Conservation (phyloP, 2,888 invertebrate species). For the Idaea dimidiata region DNA sequence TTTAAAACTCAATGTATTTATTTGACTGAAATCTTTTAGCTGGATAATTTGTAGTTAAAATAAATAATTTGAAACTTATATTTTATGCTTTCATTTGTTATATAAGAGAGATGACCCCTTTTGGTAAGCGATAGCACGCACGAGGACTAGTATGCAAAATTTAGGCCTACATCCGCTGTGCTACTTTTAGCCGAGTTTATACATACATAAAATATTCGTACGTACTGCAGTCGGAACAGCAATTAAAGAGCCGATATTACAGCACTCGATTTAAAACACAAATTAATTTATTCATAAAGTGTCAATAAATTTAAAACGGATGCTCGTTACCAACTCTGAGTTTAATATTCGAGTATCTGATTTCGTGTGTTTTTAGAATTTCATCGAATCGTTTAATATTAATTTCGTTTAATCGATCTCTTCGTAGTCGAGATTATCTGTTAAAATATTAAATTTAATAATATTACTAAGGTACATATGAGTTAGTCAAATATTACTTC, state of each 20-base stretch:
- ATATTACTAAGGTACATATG: not conserved
- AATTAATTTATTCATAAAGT: not conserved
- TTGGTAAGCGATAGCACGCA: not conserved
- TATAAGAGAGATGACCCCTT: constrained; percentile 7
- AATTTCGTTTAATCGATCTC: not conserved
- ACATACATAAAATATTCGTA: not conserved
- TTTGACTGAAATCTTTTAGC: constrained; percentile 79
- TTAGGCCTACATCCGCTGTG: constrained; percentile 15
- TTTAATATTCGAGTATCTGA: not conserved
- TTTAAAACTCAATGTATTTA: constrained; percentile 77
- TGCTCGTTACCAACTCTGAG: not conserved
- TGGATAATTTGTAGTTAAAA: constrained; percentile 65
- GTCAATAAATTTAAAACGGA: not conserved
- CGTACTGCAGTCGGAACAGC: not conserved
- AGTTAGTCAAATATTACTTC: not conserved
- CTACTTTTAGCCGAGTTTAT: not conserved
- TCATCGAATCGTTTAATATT: not conserved
- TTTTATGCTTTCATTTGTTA: constrained; percentile 52
- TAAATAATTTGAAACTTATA: constrained; percentile 63
- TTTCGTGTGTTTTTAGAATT: constrained; percentile 1
- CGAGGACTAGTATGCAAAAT: constrained; percentile 20
- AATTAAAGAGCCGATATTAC: not conserved
- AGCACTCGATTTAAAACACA: not conserved
- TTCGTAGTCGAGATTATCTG: not conserved
- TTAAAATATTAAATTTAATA: not conserved